Evolutionary conservation across 92 coral and sea anemone genomes (phyloP).

Genomic region (Nematostella vectensis): DNA sequence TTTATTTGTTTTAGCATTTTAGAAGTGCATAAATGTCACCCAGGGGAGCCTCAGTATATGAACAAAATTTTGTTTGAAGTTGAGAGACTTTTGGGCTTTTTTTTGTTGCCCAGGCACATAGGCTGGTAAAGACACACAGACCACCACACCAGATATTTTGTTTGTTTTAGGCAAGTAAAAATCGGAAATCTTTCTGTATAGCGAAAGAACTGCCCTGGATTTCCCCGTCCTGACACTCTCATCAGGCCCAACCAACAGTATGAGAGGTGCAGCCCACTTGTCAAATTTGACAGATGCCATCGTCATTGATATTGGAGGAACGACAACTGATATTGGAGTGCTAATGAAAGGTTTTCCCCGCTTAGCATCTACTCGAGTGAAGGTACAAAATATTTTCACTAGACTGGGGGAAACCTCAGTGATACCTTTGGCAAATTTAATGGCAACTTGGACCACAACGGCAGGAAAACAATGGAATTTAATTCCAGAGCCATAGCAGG

Average conservation of each 20-base stretch:
- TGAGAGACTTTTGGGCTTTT: too few relatives aligned
- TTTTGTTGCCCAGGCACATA: too few relatives aligned
- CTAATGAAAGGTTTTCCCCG: slow-evolving; percentile 78
- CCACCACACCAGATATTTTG: too few relatives aligned
- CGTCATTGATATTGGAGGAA: slow-evolving; percentile 93
- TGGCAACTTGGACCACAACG: background rate
- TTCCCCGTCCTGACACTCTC: slow-evolving; percentile 92
- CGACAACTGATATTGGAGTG: slow-evolving; percentile 84
- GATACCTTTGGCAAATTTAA: background rate
- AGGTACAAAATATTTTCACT: too few relatives aligned
- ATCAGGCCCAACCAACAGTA: slow-evolving; percentile 96
- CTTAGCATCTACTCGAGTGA: slow-evolving; percentile 81
- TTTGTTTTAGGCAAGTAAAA: too few relatives aligned
- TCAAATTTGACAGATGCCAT: slow-evolving; percentile 76
- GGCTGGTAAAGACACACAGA: too few relatives aligned
- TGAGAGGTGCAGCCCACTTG: slow-evolving; percentile 91
- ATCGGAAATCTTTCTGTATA: background rate
- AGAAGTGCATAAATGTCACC: too few relatives aligned
- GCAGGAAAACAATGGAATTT: background rate
- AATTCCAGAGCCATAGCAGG: too few relatives aligned
- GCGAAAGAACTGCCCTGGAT: slow-evolving; percentile 52
- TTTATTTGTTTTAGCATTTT: too few relatives aligned
- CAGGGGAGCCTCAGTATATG: too few relatives aligned
- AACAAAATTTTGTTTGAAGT: too few relatives aligned
- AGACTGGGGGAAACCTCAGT: background rate